Percentiles rank a stretch among this genome's conserved stretches.
These are phyloP conservation scores for Cyprinodon variegatus DNA, from an alignment of 2,113 vertebrate species.

Conservation along the genomic window DNA sequence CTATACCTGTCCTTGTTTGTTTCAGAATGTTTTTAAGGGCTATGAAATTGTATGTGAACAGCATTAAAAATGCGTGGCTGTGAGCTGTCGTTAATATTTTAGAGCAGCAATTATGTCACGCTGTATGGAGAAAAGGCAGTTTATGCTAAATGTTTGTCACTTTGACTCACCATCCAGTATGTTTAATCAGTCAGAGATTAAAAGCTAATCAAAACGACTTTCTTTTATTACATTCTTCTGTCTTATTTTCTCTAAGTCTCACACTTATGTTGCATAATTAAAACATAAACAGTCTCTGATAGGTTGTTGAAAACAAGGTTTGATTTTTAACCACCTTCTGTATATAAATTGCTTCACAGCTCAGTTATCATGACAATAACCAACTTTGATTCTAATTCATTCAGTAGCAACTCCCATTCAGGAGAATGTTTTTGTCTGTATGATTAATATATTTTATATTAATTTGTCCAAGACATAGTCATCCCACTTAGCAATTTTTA, in stretches of 20 bases:
- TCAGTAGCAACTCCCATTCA: background rate
- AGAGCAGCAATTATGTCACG: background rate
- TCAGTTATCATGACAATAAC: background rate
- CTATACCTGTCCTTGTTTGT: background rate
- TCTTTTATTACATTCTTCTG: background rate
- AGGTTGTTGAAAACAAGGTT: background rate
- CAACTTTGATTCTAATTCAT: background rate
- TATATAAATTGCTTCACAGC: background rate
- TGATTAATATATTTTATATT: no score
- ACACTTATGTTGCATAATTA: background rate
- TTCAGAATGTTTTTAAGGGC: background rate
- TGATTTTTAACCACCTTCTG: background rate
- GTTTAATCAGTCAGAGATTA: background rate
- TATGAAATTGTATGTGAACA: background rate
- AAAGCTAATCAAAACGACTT: background rate
- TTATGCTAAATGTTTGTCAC: background rate
- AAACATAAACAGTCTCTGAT: background rate
- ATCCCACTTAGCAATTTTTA: no score
- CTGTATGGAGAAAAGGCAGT: background rate
- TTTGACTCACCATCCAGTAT: background rate
- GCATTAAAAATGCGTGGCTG: background rate
- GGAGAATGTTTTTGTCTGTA: background rate
- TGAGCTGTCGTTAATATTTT: background rate
- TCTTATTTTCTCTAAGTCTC: background rate
- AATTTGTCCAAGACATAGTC: no score